A percentile compares a stretch with the other conserved stretches of the same genome.
These are phyloP conservation scores for Sebastes umbrosus DNA, from an alignment of 2,797 vertebrate species.

Conservation along the genomic window DNA sequence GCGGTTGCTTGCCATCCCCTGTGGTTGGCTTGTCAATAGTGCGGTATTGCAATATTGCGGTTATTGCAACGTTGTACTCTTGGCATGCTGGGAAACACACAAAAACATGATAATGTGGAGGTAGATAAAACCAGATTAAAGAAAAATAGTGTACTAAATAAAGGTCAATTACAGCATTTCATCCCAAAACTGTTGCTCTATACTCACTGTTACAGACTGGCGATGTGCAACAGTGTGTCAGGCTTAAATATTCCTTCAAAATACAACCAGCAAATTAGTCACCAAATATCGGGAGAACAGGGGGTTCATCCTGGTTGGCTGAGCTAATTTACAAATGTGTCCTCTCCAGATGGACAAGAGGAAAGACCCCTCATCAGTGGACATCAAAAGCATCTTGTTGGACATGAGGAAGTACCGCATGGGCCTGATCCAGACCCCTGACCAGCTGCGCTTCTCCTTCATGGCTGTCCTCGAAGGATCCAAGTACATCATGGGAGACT, in stretches of 20 bases:
- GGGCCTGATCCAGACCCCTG: conserved; percentile 97
- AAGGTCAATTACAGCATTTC: background rate
- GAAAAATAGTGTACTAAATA: background rate
- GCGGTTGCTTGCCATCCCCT: no score
- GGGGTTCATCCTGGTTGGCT: background rate
- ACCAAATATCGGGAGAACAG: background rate
- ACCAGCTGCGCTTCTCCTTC: conserved; percentile 97
- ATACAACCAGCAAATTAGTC: background rate
- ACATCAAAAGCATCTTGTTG: conserved; percentile 91
- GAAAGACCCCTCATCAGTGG: conserved; percentile 92
- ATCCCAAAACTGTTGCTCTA: background rate
- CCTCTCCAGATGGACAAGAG: conserved; percentile 80
- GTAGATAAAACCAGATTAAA: background rate
- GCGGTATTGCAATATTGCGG: no score
- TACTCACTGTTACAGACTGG: background rate
- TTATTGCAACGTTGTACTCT: background rate
- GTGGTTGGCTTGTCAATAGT: no score
- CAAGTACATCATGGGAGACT: conserved; percentile 93
- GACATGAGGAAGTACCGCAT: conserved; percentile 96
- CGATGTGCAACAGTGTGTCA: background rate
- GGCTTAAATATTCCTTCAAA: background rate
- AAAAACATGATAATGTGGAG: background rate
- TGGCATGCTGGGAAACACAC: background rate
- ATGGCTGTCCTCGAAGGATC: conserved; percentile 93
- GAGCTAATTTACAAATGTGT: background rate